Evolutionary conservation across 2,797 vertebrate species (phyloP).

Genomic region (Sebastes ruberrimus): DNA sequence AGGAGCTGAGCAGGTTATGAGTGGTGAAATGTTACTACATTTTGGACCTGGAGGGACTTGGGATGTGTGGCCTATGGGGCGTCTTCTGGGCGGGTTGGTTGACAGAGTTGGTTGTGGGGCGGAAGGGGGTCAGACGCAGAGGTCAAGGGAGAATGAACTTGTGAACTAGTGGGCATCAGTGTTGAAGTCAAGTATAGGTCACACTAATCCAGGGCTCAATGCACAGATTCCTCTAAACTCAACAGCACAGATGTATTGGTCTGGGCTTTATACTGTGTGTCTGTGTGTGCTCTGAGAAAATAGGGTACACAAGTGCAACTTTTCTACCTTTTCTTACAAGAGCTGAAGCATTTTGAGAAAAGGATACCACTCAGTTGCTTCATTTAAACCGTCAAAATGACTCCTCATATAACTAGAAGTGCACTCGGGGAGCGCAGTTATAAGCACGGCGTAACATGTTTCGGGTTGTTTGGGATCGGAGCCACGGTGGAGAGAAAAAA

Average conservation of each 20-base stretch:
- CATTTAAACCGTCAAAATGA: not conserved
- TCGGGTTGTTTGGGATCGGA: no score
- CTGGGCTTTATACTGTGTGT: constrained; percentile 46
- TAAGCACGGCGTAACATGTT: no score
- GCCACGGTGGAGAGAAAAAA: no score
- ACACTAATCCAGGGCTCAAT: constrained; percentile 71
- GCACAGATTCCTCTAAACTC: constrained; percentile 60
- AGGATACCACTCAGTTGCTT: not conserved
- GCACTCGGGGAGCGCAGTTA: no score
- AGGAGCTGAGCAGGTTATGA: constrained; percentile 42
- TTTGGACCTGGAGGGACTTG: constrained; percentile 62
- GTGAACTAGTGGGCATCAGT: constrained; percentile 58
- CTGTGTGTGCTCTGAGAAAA: not conserved
- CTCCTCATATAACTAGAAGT: no score
- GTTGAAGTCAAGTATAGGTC: constrained; percentile 75
- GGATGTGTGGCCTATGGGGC: not conserved
- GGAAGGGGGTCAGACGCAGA: constrained; percentile 37
- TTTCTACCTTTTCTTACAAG: not conserved
- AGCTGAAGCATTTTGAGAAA: not conserved
- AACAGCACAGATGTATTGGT: constrained; percentile 65
- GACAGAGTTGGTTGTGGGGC: not conserved
- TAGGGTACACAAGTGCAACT: not conserved
- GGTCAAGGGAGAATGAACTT: constrained; percentile 66
- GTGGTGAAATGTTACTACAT: constrained; percentile 70
- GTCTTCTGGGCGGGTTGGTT: not conserved